phyloP scores from a whole-genome alignment of 2,797 vertebrate genomes.

The Babyrousa celebensis region DNA sequence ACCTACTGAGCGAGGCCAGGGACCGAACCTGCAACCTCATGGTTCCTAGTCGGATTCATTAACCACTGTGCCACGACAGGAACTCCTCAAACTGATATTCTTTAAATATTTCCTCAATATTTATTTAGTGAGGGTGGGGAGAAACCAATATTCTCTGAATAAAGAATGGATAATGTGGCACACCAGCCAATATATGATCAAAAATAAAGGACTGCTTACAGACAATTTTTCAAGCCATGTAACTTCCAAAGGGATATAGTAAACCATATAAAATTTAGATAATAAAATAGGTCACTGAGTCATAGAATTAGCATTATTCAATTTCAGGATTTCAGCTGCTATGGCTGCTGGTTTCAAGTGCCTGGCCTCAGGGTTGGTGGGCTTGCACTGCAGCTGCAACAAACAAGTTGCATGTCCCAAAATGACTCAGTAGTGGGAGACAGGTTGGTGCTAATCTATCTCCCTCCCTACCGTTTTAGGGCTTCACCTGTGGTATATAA shows the following conservation, averaged over 20 bases:
- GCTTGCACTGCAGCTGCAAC: neutral
- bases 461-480: too few species aligned
- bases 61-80: too few species aligned
- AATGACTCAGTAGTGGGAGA: neutral
- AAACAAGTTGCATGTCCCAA: neutral
- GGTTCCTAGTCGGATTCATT: too few species aligned
- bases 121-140: slow-evolving; percentile 46
- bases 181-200: neutral
- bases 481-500: too few species aligned
- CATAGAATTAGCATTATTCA: slow-evolving; percentile 11
- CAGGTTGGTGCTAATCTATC: neutral
- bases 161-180: slow-evolving; percentile 50
- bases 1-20: too few species aligned
- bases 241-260: slow-evolving; percentile 62
- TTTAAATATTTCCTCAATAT: slow-evolving; percentile 45
- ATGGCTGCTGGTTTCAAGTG: neutral
- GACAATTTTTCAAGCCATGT: slow-evolving; percentile 65
- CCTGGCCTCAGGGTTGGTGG: neutral
- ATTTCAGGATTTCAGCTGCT: slow-evolving; percentile 17
- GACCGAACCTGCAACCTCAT: too few species aligned
- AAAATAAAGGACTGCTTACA: slow-evolving; percentile 68
- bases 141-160: slow-evolving; percentile 71
- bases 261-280: slow-evolving; percentile 68
- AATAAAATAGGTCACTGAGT: slow-evolving; percentile 53
- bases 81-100: slow-evolving; percentile 9